Conservation (phyloP, 2,888 invertebrate genomes). For the Drosophila histrio region DNA sequence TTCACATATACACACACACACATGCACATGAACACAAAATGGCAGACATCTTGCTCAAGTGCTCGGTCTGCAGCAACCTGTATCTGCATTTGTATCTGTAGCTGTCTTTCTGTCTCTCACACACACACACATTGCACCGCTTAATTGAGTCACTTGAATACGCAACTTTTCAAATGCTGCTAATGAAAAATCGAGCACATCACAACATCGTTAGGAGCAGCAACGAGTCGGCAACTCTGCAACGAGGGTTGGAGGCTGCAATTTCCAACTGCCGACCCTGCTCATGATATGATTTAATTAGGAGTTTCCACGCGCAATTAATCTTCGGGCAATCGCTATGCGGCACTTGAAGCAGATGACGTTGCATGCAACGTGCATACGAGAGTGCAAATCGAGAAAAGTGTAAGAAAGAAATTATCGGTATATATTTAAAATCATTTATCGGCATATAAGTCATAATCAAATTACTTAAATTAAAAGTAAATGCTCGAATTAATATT, state of each 20-base stretch:
- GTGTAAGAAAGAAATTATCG: no score
- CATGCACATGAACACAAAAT: constrained; percentile 56
- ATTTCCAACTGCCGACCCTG: constrained; percentile 4
- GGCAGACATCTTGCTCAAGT: constrained; percentile 76
- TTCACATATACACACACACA: constrained; percentile 40
- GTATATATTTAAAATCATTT: no score
- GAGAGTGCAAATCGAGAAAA: constrained; percentile 1
- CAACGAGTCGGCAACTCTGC: not conserved
- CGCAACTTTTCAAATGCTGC: constrained; percentile 73
- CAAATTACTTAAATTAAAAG: no score
- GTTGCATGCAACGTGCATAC: constrained; percentile 27
- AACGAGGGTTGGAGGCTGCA: constrained; percentile 10
- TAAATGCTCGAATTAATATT: no score
- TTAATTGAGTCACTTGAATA: constrained; percentile 80
- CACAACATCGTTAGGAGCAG: constrained; percentile 69
- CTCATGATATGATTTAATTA: constrained; percentile 82
- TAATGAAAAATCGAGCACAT: constrained; percentile 67
- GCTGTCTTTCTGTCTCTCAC: constrained; percentile 17
- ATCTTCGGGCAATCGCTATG: constrained; percentile 65
- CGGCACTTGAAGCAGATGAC: constrained; percentile 39
- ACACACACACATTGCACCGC: constrained; percentile 31
- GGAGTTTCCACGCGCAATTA: constrained; percentile 82
- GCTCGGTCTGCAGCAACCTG: constrained; percentile 67
- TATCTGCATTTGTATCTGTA: constrained; percentile 40
- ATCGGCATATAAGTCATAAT: no score